Conservation (phyloP, 64 coral and sea anemone species). For the Astreopora myriophthalma region DNA sequence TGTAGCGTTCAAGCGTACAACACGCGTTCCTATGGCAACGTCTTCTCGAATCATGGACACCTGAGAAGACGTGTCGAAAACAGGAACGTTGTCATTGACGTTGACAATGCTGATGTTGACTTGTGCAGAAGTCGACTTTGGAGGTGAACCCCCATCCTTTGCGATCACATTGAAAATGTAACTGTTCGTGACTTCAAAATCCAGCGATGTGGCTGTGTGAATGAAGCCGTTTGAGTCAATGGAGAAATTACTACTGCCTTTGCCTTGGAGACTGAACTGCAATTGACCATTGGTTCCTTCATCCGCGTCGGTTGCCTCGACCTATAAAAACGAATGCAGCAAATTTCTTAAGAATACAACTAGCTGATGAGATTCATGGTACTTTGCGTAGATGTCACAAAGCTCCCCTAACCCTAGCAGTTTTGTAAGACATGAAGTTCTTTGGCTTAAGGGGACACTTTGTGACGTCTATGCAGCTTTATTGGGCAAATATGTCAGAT, state of each 20-base stretch:
- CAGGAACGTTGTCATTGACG: slow-evolving; percentile 86
- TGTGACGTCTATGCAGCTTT: too few species aligned
- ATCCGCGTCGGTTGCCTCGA: slow-evolving; percentile 81
- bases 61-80: slow-evolving; percentile 49
- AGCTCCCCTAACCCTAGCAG: too few species aligned
- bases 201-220: slow-evolving; percentile 61
- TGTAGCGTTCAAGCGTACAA: slow-evolving; percentile 86
- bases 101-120: slow-evolving; percentile 79
- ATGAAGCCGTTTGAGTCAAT: slow-evolving; percentile 81
- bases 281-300: slow-evolving; percentile 74
- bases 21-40: slow-evolving; percentile 80
- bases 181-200: slow-evolving; percentile 75
- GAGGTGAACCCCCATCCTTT: slow-evolving; percentile 67
- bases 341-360: background rate
- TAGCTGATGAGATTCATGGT: too few species aligned
- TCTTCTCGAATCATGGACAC: slow-evolving; percentile 63
- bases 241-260: slow-evolving; percentile 64
- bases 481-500: too few species aligned
- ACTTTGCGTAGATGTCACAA: too few species aligned
- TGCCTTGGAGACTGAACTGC: slow-evolving; percentile 57
- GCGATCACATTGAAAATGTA: slow-evolving; percentile 84
- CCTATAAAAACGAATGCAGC: slow-evolving; percentile 26
- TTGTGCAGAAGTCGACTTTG: slow-evolving; percentile 47
- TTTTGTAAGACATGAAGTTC: too few species aligned
- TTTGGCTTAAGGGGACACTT: too few species aligned